These are phyloP conservation scores for Synaphobranchus kaupii DNA, from an alignment of 2,797 vertebrate species.

Conservation along the genomic window DNA sequence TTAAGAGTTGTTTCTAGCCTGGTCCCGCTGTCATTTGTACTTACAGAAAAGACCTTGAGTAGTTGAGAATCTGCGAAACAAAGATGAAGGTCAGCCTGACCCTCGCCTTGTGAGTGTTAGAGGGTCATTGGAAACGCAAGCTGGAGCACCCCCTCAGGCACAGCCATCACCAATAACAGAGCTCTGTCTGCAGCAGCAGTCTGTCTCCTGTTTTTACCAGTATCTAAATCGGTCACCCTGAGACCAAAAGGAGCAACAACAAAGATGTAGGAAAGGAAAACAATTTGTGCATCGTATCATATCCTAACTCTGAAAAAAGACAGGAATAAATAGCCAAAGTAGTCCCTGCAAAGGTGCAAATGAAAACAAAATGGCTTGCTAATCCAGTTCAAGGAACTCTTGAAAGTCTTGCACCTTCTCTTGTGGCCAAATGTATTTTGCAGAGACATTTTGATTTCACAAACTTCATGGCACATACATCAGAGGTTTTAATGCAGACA, in stretches of 20 bases:
- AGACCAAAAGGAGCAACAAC: neutral
- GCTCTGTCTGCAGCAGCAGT: neutral
- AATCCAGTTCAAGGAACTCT: too few relatives aligned
- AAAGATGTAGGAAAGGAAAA: neutral
- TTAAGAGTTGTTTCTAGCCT: too few relatives aligned
- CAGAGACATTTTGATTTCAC: neutral
- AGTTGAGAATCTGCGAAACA: neutral
- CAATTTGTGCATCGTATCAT: neutral
- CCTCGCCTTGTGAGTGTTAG: neutral
- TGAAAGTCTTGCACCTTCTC: too few relatives aligned
- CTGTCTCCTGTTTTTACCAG: neutral
- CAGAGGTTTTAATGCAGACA: neutral
- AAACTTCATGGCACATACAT: neutral
- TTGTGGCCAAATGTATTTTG: too few relatives aligned
- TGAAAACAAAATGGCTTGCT: neutral
- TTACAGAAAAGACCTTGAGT: conserved; percentile 2
- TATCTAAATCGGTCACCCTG: neutral
- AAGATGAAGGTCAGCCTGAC: neutral
- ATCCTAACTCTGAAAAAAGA: neutral
- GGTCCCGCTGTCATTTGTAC: neutral
- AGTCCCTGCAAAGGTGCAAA: too few relatives aligned
- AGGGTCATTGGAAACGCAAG: neutral
- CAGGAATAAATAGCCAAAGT: too few relatives aligned
- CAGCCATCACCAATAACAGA: neutral
- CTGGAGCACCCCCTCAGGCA: neutral